Evolutionary conservation across 2,888 invertebrate species (phyloP).

Genomic region (Leptinotarsa peninsularis): DNA sequence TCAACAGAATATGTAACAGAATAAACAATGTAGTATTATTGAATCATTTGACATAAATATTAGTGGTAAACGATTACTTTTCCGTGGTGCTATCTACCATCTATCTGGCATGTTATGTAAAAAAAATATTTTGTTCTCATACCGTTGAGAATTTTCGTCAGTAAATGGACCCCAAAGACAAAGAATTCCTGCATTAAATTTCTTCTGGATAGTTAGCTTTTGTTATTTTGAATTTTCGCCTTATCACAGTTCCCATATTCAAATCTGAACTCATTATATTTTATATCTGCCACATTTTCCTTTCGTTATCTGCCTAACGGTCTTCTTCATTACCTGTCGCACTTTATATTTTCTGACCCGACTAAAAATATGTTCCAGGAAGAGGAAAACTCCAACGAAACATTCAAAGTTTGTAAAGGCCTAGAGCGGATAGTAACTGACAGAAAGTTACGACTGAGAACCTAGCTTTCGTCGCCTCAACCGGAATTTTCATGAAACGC

Average conservation of each 20-base stretch:
- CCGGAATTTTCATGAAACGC: slow-evolving; percentile 45
- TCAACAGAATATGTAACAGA: too few species aligned
- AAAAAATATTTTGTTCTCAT: too few species aligned
- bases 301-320: neutral
- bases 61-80: too few species aligned
- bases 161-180: too few species aligned
- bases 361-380: neutral
- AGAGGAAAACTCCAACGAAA: neutral
- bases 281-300: neutral
- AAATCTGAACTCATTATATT: neutral
- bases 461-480: slow-evolving; percentile 30
- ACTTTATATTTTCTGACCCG: neutral
- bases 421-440: slow-evolving; percentile 42
- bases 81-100: too few species aligned
- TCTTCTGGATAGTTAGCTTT: too few species aligned
- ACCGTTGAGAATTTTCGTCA: too few species aligned
- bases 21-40: too few species aligned
- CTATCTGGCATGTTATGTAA: too few species aligned
- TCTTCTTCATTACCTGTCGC: neutral
- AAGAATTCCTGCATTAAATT: too few species aligned
- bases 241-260: neutral
- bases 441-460: slow-evolving; percentile 45
- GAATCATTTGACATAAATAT: too few species aligned
- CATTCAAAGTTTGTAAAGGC: slow-evolving; percentile 38
- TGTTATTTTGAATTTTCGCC: too few species aligned